These are phyloP conservation scores for Dolomedes plantarius DNA, from an alignment of 2,888 invertebrate genomes.

Conservation along the genomic window DNA sequence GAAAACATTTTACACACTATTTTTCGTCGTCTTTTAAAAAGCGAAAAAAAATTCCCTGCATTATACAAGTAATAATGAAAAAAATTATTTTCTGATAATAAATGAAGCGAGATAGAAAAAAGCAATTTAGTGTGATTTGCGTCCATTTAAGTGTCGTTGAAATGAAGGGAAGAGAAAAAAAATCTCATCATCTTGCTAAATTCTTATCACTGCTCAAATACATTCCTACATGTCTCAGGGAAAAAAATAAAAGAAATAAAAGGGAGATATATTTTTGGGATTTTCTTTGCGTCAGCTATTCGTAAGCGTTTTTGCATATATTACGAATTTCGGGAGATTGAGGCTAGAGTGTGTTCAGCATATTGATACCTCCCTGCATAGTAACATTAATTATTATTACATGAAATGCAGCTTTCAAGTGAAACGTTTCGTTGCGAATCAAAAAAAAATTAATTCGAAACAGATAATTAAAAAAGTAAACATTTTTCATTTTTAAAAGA, in stretches of 20 bases:
- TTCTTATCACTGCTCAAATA: not conserved
- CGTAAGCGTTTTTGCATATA: not conserved
- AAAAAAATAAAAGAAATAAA: not conserved
- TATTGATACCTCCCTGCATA: no score
- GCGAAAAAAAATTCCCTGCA: not conserved
- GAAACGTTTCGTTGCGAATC: no score
- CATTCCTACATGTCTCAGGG: not conserved
- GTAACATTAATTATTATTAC: no score
- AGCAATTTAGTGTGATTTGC: constrained; percentile 12
- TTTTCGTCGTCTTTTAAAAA: not conserved
- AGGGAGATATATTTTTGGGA: constrained; percentile 1
- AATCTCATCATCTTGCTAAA: constrained; percentile 1
- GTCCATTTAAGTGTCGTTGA: constrained; percentile 3
- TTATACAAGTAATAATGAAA: not conserved
- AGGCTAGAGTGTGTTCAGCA: no score
- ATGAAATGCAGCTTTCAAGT: no score
- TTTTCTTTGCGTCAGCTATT: not conserved
- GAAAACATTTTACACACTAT: not conserved
- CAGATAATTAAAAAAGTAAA: no score
- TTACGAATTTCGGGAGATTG: not conserved
- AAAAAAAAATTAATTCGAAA: no score
- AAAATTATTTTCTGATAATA: constrained; percentile 2
- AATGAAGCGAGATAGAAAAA: not conserved
- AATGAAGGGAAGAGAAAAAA: not conserved
- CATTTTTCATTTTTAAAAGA: no score